Evolutionary conservation across 2,113 vertebrate genomes (phyloP).

Genomic region (Tachuris rubrigastra): DNA sequence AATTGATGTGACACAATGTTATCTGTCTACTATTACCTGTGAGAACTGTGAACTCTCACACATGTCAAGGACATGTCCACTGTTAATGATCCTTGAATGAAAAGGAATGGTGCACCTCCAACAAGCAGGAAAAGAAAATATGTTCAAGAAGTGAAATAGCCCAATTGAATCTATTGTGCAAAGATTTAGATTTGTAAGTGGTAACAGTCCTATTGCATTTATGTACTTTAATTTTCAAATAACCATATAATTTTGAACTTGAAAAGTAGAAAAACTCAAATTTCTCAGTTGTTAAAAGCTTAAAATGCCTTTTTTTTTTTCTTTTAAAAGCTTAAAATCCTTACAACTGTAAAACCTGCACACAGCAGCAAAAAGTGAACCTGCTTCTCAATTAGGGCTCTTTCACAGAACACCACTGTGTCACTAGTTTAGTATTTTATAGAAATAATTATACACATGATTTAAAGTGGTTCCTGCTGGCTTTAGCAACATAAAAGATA

Average conservation of each 20-base stretch:
- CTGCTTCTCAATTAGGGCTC: not conserved
- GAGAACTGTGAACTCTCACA: not conserved
- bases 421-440: not conserved
- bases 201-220: not conserved
- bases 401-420: not conserved
- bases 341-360: not conserved
- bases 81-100: not conserved
- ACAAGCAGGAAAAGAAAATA: not conserved
- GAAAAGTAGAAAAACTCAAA: not conserved
- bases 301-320: not conserved
- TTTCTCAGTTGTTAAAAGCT: not conserved
- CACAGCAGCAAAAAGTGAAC: not conserved
- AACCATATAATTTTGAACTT: not conserved
- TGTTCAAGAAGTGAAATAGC: not conserved
- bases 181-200: not conserved
- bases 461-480: not conserved
- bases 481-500: not conserved
- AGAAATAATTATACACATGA: not conserved
- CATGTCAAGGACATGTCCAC: not conserved
- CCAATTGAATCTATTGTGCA: not conserved
- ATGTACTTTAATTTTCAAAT: not conserved
- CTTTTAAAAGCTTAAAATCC: not conserved
- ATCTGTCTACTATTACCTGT: no score
- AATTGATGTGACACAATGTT: not conserved
- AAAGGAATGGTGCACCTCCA: not conserved